A percentile compares a stretch with the other conserved stretches of the same genome.
These are phyloP conservation scores for Caenorhabditis sinica DNA, from an alignment of 2,888 invertebrate genomes.

Conservation along the genomic window DNA sequence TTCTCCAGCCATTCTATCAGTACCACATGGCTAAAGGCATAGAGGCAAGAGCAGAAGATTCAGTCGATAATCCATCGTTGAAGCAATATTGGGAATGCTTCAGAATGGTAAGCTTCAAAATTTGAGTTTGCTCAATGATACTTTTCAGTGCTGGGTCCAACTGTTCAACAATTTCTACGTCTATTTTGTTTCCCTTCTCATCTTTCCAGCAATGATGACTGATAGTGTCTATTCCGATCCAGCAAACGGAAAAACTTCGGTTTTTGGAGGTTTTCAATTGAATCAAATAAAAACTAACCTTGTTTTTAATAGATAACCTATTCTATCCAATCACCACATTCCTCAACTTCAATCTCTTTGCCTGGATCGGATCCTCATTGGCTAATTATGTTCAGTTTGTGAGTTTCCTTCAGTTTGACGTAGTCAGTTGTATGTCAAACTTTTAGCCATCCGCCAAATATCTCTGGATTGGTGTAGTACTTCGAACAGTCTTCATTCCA, in stretches of 20 bases:
- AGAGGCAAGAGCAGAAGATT: constrained; percentile 63
- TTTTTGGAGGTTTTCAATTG: constrained; percentile 71
- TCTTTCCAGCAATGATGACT: constrained; percentile 90
- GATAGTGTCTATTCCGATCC: constrained; percentile 66
- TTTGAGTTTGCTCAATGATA: background rate
- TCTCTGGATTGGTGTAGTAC: constrained; percentile 88
- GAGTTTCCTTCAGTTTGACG: constrained; percentile 70
- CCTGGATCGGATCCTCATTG: constrained; percentile 93
- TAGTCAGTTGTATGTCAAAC: too few relatives aligned
- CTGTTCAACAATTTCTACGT: constrained; percentile 93
- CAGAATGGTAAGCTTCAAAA: constrained; percentile 53
- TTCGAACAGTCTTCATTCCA: constrained; percentile 91
- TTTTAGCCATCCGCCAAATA: constrained; percentile 90
- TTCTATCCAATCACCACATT: constrained; percentile 90
- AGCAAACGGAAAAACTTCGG: constrained; percentile 43
- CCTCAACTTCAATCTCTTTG: constrained; percentile 94
- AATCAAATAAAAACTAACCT: too few relatives aligned
- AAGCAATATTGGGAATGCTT: constrained; percentile 72
- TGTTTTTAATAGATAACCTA: constrained; percentile 69
- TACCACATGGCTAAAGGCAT: constrained; percentile 66
- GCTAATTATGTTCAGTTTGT: constrained; percentile 90
- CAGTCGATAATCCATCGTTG: constrained; percentile 67
- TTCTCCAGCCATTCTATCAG: constrained; percentile 71
- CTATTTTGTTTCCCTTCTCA: constrained; percentile 93
- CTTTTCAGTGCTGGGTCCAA: constrained; percentile 87